Conservation (phyloP, 2,113 vertebrate species). For the Protomyctophum bolini region DNA sequence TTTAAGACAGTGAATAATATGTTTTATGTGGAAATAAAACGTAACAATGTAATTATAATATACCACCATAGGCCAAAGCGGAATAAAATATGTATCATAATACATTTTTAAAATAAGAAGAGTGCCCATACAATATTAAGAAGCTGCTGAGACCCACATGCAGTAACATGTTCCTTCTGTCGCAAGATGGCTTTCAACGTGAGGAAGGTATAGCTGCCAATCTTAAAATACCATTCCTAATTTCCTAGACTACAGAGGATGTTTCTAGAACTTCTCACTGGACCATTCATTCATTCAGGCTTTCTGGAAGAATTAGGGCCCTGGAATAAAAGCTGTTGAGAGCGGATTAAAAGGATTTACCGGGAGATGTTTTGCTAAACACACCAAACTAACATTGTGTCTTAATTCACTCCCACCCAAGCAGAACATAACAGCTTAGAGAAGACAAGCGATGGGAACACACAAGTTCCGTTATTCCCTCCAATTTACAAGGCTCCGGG, state of each 20-base stretch:
- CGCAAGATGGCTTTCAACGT: background rate
- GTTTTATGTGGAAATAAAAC: too few species aligned
- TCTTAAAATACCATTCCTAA: constrained; percentile 7
- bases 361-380: constrained; percentile 64
- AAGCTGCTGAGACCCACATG: too few species aligned
- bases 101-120: too few species aligned
- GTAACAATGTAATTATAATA: too few species aligned
- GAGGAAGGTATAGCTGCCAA: background rate
- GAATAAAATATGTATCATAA: too few species aligned
- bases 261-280: constrained; percentile 4
- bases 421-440: constrained; percentile 28
- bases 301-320: constrained; percentile 60
- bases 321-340: constrained; percentile 62
- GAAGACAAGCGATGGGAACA: background rate
- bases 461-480: too few species aligned
- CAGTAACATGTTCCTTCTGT: background rate
- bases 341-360: constrained; percentile 74
- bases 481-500: too few species aligned
- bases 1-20: too few species aligned
- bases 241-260: background rate
- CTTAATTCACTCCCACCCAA: constrained; percentile 53
- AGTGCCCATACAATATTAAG: too few species aligned
- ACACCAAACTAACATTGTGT: constrained; percentile 48
- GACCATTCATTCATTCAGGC: background rate
- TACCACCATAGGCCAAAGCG: too few species aligned